Conservation (phyloP, 2,888 invertebrate species). For the Drosophila kuntzei region DNA sequence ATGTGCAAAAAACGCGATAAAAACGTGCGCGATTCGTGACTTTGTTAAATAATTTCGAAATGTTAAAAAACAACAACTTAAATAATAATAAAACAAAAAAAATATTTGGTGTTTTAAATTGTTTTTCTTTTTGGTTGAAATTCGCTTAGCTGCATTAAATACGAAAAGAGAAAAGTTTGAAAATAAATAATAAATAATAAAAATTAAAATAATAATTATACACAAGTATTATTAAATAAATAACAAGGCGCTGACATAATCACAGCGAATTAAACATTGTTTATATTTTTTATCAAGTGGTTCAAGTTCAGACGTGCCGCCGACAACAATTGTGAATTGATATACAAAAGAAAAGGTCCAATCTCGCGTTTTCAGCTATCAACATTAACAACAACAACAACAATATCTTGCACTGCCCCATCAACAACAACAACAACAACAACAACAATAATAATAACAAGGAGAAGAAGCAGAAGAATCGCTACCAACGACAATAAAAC, state of each 20-base stretch:
- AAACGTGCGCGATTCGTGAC: slow-evolving; percentile 65
- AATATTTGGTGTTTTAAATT: slow-evolving; percentile 41
- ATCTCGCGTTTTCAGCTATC: slow-evolving; percentile 60
- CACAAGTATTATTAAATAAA: slow-evolving; percentile 24
- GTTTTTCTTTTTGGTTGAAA: slow-evolving; percentile 57
- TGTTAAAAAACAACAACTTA: not conserved
- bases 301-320: slow-evolving; percentile 77
- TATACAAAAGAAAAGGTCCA: slow-evolving; percentile 63
- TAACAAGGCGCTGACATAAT: slow-evolving; percentile 63
- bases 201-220: slow-evolving; percentile 10
- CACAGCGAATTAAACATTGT: slow-evolving; percentile 42
- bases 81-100: too few species aligned
- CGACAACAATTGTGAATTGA: slow-evolving; percentile 68
- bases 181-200: slow-evolving; percentile 13
- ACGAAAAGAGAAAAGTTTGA: slow-evolving; percentile 10
- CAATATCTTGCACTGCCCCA: slow-evolving; percentile 62
- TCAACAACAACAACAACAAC: slow-evolving; percentile 21
- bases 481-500: slow-evolving; percentile 51
- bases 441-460: not conserved
- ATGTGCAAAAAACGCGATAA: slow-evolving; percentile 57
- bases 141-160: slow-evolving; percentile 44
- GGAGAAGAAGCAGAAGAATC: not conserved
- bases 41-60: slow-evolving; percentile 31
- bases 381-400: slow-evolving; percentile 11
- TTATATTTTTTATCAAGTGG: slow-evolving; percentile 37